Percentiles rank a stretch among this genome's conserved stretches.
These are phyloP conservation scores for Ormyrus nitidulus DNA, from an alignment of 2,888 invertebrate species.

Conservation along the genomic window DNA sequence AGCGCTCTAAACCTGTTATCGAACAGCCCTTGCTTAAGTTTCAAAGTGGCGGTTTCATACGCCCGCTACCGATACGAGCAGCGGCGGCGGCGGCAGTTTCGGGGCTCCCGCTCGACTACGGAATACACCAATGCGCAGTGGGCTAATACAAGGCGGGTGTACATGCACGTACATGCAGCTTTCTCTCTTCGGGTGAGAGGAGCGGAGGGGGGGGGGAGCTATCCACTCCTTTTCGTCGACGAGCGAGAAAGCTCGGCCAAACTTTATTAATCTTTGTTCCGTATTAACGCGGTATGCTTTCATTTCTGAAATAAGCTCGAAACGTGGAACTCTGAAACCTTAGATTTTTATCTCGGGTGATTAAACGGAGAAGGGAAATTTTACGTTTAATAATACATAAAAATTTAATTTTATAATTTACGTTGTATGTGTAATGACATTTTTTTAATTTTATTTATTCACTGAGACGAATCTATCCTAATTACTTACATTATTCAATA, in stretches of 20 bases:
- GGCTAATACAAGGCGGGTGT: too few relatives aligned
- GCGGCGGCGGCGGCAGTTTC: neutral
- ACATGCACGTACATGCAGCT: too few relatives aligned
- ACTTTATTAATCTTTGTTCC: constrained; percentile 39
- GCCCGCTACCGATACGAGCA: constrained; percentile 63
- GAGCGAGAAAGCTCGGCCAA: neutral
- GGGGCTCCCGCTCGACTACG: neutral
- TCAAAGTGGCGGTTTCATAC: constrained; percentile 68
- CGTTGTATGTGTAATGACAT: too few relatives aligned
- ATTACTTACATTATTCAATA: too few relatives aligned
- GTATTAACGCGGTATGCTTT: neutral
- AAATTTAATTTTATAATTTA: too few relatives aligned
- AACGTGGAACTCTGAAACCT: too few relatives aligned
- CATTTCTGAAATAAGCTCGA: neutral
- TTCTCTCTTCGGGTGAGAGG: too few relatives aligned
- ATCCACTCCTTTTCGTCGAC: constrained; percentile 13
- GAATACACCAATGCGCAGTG: neutral
- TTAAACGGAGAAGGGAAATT: too few relatives aligned
- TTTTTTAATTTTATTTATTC: too few relatives aligned
- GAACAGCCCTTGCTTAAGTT: constrained; percentile 62
- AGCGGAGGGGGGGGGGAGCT: neutral
- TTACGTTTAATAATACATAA: too few relatives aligned
- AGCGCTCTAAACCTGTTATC: constrained; percentile 36
- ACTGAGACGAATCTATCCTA: too few relatives aligned
- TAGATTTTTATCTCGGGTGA: too few relatives aligned